phyloP scores from a whole-genome alignment of 1,140 invertebrate genomes.

The Lamellibrachia luymesi region DNA sequence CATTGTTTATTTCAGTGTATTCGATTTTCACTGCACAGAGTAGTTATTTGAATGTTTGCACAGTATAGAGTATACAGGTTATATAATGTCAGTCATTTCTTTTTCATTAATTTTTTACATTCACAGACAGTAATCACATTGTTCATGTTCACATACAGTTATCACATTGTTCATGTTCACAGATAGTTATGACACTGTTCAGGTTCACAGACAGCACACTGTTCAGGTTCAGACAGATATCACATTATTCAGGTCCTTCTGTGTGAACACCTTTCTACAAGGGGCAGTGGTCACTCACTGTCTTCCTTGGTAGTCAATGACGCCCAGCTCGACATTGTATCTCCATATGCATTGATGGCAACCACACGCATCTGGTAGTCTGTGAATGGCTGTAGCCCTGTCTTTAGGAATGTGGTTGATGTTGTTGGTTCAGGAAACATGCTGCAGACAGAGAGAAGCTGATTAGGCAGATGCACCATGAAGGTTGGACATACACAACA shows the following conservation, averaged over 20 bases:
- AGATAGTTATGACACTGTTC: too few relatives aligned
- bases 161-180: too few relatives aligned
- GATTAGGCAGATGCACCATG: too few relatives aligned
- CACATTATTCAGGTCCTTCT: neutral
- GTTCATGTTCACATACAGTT: neutral
- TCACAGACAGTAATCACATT: neutral
- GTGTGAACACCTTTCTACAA: neutral
- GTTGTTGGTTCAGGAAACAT: conserved; percentile 48
- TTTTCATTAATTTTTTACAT: too few relatives aligned
- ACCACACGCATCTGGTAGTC: conserved; percentile 50
- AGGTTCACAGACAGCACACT: too few relatives aligned
- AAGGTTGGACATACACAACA: too few relatives aligned
- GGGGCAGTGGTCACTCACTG: conserved; percentile 38
- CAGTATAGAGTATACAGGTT: too few relatives aligned
- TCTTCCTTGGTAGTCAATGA: conserved; percentile 46
- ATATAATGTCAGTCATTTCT: too few relatives aligned
- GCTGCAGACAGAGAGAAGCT: conserved; percentile 34
- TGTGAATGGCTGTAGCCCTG: conserved; percentile 43
- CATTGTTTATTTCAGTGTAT: too few relatives aligned
- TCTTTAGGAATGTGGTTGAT: conserved; percentile 41
- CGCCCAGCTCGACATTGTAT: conserved; percentile 46
- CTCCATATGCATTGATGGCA: conserved; percentile 45
- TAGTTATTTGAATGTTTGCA: too few relatives aligned
- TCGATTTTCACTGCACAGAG: too few relatives aligned
- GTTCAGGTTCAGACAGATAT: neutral